Conservation (phyloP, 30 jellyfish, hydroid and myxozoan genomes). For the Turritopsis rubra region DNA sequence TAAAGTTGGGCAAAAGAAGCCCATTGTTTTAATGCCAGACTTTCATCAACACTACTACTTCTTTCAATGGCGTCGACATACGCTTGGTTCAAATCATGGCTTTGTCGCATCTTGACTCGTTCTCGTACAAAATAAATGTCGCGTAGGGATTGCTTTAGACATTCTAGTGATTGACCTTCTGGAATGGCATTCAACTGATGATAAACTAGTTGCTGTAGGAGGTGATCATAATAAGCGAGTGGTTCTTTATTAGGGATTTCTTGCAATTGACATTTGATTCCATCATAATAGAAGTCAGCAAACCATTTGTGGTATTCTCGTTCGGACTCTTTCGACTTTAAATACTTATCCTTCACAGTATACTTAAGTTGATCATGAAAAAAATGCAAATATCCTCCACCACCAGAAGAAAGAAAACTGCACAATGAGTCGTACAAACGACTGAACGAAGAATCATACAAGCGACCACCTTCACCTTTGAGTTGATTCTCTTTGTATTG, state of each 20-base stretch:
- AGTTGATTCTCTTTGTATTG: background rate
- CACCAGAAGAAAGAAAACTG: background rate
- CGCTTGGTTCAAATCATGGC: background rate
- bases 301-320: background rate
- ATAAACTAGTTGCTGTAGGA: background rate
- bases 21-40: background rate
- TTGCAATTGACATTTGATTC: background rate
- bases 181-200: constrained; percentile 4
- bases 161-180: background rate
- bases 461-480: background rate
- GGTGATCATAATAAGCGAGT: background rate
- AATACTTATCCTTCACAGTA: background rate
- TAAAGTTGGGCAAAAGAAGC: background rate
- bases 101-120: background rate
- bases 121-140: background rate
- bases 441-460: background rate
- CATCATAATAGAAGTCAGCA: background rate
- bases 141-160: background rate
- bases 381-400: constrained; percentile 2
- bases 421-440: background rate
- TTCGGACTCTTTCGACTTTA: background rate
- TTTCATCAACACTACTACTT: background rate
- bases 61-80: background rate
- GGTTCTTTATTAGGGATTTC: background rate
- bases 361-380: background rate